Base-by-base conservation (phyloP, 2,888 invertebrate genomes). In the Archips xylosteana region DNA sequence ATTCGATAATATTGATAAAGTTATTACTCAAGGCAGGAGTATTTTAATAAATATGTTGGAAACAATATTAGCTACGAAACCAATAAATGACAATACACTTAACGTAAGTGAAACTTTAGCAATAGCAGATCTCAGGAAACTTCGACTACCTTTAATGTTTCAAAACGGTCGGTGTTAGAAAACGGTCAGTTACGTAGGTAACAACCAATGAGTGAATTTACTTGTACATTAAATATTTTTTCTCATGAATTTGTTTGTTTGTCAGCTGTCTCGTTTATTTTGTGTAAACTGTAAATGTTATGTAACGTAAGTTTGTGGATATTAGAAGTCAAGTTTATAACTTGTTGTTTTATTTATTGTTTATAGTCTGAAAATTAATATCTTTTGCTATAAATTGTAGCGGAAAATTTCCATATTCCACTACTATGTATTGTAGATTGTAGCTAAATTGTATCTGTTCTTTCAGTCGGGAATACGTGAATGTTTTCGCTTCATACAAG, bases 331-430 rank as follows among this genome's bases (percentile, higher is more conserved):
- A 51, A 60, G 32, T 65, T 51, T 60, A 49, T 36, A 65, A 9
- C 6, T 60, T 51, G 59, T 65, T 59, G 42, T 71, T 60, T 71
- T 60, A 71, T 66, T 71, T 32, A 15, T n/a, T 32, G 42, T 71
- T 71, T 60, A 42, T 23, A 47, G 39, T n/a, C 34, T 54, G 61
- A 70, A 36, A 54, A 70, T 70, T 69, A 61, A 69, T 39, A 6
- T 4, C 61, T 39, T 36, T 34, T 36, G 34, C 60, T 49, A 12
- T 15, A 49, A 62, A 62, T 23, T 32, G 68, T 15, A 36, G 47
- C 10, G 3, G 57, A 12, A 23, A 8, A 54, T 15, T 54, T 49
- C 13, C 15, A 54, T 4, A 54, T 54, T 15, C 13, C 49, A n/a
- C n/a, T 49, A 4, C 6, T 5, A n/a, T 12, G 45, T 45, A 23